Base-by-base conservation (phyloP, 2,797 vertebrate species). In the Cynodonichthys magdalenae region DNA sequence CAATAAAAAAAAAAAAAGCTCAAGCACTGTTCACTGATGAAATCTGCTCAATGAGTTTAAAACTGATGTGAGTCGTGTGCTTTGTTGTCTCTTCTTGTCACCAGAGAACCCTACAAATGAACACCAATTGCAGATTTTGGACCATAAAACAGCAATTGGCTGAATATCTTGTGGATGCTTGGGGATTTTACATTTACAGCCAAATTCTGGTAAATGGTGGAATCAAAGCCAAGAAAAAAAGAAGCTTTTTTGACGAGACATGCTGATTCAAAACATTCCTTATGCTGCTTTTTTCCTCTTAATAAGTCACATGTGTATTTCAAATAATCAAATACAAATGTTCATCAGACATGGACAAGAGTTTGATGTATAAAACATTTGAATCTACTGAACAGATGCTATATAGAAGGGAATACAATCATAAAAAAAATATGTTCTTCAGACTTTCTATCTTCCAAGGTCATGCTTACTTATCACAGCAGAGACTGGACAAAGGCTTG, bases 381-480 rank as follows among this genome's bases (percentile, higher is more conserved):
- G 19, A 56, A 74, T 39, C 73, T 55, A 54, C 79, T 71, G 54
- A 69, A 79, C 64, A 63, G 63, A 52, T 59, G 74, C 75, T 78
- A 82, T 60, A 59, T 18, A 7, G 46, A 28, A 77, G 50, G 78
- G 77, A 86, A 82, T 63, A 4, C 74, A 87, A 87, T 80, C 71
- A 82, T 70, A 82, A 44, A 69, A 78, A 90, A 79, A 72, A 85
- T 84, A n/a, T 88, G 84, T 86, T 89, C 87, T 87, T 77, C 80
- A 86, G 84, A 77, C 87, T 88, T 79, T 87, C 71, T 77, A 83
- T 90, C 90, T 90, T 74, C 80, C 90, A 93, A 93, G 91, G 92
- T 93, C 87, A 78, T 80, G 74, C 87, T 92, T 89, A 91, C 90
- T 92, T 89, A 88, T 92, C 89, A 91, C 81, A 87, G 81, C 48